Base-by-base conservation (phyloP, 2,113 vertebrate genomes). In the Sakesphorus luctuosus region DNA sequence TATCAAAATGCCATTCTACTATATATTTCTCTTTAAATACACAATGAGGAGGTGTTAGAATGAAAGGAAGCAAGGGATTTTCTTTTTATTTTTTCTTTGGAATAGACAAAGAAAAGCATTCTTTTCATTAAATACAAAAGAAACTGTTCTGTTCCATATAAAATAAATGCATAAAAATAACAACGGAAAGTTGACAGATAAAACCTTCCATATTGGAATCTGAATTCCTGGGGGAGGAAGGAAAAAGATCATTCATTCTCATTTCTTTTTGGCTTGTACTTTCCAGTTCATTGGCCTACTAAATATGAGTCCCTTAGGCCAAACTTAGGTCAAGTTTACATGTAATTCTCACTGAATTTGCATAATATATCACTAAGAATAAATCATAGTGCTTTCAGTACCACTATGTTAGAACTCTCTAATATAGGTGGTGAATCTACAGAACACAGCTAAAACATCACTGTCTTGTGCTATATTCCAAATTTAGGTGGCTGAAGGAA, bases 361-460 rank as follows among this genome's bases (percentile, higher is more conserved):
- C 3, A 4, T 63, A 63, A 36, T 63, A n/a, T 26, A 72, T 50
- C 26, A 61, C 38, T 74, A 73, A 79, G 43, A 95, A 93, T 76
- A 85, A 74, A 56, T 83, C 13, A 26, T 5, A 53, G 3, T 10
- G 4, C 6, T 78, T 89, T 84, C 23, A 59, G 20, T 47, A 33
- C 61, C 29, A 72, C 23, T 29, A 33, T 20, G 10, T 11, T 73
- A 75, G 35, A 72, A 55, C 9, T 36, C 18, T 62, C 18, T 58
- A 35, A 59, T 0, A 1, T 6, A 29, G 25, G 10, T 65, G 17
- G n/a, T 33, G 24, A 71, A 40, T 8, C 12, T 66, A 26, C 1
- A 36, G 8, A 43, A 4, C 24, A 61, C 4, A 69, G 31, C 47
- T 88, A 59, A 81, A 7, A 4, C 5, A 28, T 31, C 38, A 71